Base-by-base conservation (phyloP, 2,888 invertebrate species). In the Drosophila tanythrix region DNA sequence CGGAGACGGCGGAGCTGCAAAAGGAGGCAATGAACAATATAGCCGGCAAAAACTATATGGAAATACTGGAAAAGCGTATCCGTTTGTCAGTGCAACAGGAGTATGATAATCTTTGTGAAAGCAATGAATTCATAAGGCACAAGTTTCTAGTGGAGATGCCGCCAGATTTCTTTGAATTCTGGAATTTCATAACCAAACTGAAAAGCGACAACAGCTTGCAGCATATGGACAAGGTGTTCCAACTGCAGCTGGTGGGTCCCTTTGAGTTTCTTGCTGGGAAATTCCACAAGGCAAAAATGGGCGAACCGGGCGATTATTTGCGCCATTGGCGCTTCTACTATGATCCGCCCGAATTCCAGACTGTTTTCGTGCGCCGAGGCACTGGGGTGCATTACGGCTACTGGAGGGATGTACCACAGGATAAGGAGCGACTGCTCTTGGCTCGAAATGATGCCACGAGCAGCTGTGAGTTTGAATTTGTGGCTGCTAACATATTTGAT, bases 291-390 rank as follows among this genome's bases (percentile, higher is more conserved):
- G 94, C 94, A 3, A 92, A 93, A 66, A 91, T 95, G 31, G 93
- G 94, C 1, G 93, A 94, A 70, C 94, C 95, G 72, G 94, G 95
- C 70, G 94, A 95, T 71, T 97, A 96, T 91, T 94, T 98, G 56
- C 93, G 95, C 13, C 98, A 98, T 92, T 98, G 97, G 97, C 95
- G 99, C 82, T 99, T 97, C 93, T 98, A 95, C 92, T 98, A 96
- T 93, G 99, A 99, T 94, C 97, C 98, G 13, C 99, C 99, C 13
- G 99, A 99, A 93, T 97, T 98, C 93, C 97, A 98, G 95, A 96
- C 97, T 3, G 94, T 97, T 48, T 92, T 97, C 58, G 96, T 95
- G 29, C 95, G 96, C 89, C 95, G 95, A 57, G 94, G 94, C 57
- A 95, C 95, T 69, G 96, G 96, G 74, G 95, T 95, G 80, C 98